Conservation (phyloP, 1,140 invertebrate genomes). For the Eupristina koningsbergeri region DNA sequence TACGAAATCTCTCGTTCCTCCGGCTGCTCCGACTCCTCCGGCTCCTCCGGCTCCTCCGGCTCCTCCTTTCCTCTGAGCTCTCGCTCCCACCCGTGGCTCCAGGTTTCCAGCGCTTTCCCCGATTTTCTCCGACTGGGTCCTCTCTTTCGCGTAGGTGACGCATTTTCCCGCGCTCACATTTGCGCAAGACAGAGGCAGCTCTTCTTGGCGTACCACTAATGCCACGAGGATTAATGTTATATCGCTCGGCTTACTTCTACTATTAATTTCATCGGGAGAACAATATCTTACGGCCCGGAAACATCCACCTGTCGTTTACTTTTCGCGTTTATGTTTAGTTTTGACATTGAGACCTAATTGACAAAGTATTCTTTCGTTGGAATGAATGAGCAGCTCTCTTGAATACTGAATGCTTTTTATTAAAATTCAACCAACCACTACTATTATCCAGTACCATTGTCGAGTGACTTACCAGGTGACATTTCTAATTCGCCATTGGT, state of each 20-base stretch:
- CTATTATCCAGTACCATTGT: no score
- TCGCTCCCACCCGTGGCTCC: not conserved
- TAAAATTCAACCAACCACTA: no score
- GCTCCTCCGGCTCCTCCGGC: not conserved
- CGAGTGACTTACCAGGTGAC: no score
- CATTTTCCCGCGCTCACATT: constrained; percentile 24
- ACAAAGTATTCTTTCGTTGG: constrained; percentile 11
- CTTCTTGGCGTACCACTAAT: constrained; percentile 62
- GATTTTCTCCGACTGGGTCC: not conserved
- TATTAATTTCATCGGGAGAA: constrained; percentile 68
- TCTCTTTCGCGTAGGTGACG: constrained; percentile 4
- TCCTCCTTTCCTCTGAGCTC: not conserved
- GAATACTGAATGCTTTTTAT: no score
- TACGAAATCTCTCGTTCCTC: constrained; percentile 34
- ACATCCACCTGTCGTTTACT: constrained; percentile 47
- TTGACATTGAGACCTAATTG: constrained; percentile 22
- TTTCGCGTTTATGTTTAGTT: constrained; percentile 34
- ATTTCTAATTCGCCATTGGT: no score
- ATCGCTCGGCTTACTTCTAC: constrained; percentile 60
- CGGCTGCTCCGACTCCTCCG: not conserved
- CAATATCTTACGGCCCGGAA: constrained; percentile 62
- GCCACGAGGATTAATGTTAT: constrained; percentile 67
- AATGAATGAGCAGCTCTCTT: not conserved
- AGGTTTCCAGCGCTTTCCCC: not conserved
- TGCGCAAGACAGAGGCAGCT: constrained; percentile 46